Percentiles rank a stretch among this genome's conserved stretches.
These are phyloP conservation scores for Zosterops lateralis DNA, from an alignment of 2,113 vertebrate species.

Conservation along the genomic window DNA sequence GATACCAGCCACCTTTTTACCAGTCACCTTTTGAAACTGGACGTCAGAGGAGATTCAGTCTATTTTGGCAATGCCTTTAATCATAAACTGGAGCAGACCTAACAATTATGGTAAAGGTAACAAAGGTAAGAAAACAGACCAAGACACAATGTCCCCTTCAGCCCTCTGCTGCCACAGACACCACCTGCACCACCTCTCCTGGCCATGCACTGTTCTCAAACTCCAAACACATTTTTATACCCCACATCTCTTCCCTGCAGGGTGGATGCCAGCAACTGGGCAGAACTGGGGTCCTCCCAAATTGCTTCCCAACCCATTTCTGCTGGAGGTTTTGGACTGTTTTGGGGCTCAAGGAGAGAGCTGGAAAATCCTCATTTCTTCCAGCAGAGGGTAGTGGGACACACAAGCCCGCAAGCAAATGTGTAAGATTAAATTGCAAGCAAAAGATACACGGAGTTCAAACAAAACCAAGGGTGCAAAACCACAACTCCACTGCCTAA, in stretches of 20 bases:
- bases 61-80: background rate
- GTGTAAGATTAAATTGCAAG: background rate
- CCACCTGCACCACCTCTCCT: fast-evolving
- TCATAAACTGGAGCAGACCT: background rate
- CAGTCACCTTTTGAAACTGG: background rate
- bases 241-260: background rate
- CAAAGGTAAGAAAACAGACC: background rate
- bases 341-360: background rate
- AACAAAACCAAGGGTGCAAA: background rate
- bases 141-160: background rate
- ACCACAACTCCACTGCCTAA: background rate
- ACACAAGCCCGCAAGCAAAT: background rate
- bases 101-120: background rate
- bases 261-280: background rate
- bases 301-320: background rate
- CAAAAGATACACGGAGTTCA: background rate
- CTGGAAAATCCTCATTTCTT: background rate
- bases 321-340: background rate
- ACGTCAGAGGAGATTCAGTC: background rate
- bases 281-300: background rate
- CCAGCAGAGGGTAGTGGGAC: constrained; percentile 42
- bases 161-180: background rate
- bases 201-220: background rate
- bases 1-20: background rate
- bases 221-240: background rate